phyloP scores from a whole-genome alignment of 1,140 invertebrate species.

The Bombus haemorrhoidalis region DNA sequence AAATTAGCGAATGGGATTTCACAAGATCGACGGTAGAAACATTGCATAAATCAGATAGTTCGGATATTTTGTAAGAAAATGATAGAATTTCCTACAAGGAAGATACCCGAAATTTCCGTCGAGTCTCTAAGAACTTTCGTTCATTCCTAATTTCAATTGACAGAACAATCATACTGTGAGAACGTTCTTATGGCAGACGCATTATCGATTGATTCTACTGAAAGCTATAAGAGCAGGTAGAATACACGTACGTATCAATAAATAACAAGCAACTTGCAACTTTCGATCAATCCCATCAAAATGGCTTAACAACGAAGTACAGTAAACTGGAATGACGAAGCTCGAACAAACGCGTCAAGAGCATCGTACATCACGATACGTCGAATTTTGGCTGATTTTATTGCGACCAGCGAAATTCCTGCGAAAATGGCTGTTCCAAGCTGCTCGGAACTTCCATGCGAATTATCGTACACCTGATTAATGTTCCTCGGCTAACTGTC shows the following conservation, averaged over 20 bases:
- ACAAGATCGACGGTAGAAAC: too few relatives aligned
- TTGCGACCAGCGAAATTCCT: background rate
- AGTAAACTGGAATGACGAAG: background rate
- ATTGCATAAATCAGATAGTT: too few relatives aligned
- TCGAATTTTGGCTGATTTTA: background rate
- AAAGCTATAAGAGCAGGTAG: background rate
- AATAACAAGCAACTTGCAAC: background rate
- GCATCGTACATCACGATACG: background rate
- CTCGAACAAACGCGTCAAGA: background rate
- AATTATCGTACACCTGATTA: background rate
- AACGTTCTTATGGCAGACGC: rapidly evolving
- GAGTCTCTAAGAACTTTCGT: too few relatives aligned
- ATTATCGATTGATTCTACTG: background rate
- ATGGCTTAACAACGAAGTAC: background rate
- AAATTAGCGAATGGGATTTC: background rate
- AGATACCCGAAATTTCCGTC: too few relatives aligned
- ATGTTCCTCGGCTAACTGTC: background rate
- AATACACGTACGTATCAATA: background rate
- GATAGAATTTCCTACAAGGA: too few relatives aligned
- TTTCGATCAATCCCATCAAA: background rate
- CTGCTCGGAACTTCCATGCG: too few relatives aligned
- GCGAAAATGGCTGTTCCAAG: background rate
- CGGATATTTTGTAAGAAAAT: too few relatives aligned
- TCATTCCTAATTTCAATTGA: background rate
- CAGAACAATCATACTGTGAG: background rate